Base-by-base conservation (phyloP, 1,140 invertebrate species). In the Atta colombica region DNA sequence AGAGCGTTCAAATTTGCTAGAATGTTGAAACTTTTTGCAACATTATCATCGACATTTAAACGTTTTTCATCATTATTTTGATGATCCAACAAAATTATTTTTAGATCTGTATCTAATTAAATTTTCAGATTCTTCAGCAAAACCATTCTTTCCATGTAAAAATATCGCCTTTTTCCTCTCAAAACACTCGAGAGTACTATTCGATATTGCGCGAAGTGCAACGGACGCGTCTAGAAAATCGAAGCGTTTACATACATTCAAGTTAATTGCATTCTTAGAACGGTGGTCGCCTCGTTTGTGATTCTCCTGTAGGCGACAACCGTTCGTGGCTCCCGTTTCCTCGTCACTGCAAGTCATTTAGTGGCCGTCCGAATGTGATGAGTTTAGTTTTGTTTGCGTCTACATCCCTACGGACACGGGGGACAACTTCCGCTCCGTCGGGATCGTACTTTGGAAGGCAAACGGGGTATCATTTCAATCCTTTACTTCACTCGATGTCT, bases 391-490 rank as follows among this genome's bases (percentile, higher is more conserved):
- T 71, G 78, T 72, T 78, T 18, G 31, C 78, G 35, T 49, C 61
- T 39, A 28, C 68, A 75, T 75, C 69, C 65, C 69, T 12, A 53
- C 49, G 55, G 69, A 25, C 14, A 25, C 14, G 80, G 55, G 39
- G 39, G 25, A 31, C 58, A 84, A 84, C 80, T 84, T 84, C n/a
- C 39, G 39, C 14, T 31, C 69, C 39, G 45, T 7, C 80, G 55
- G 80, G 80, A 75, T 61, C 55, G 39, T 10, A 75, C 72, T 39
- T 60, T 5, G 49, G 66, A 71, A 58, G 65, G 28, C 53, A 60
- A 60, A 74, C 55, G 53, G 55, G 53, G 68, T 55, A 75, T 84
- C 61, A 74, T 75, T 61, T 74, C 68, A 61, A 82, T 82, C 80
- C 66, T 45, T 68, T 39, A 31, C 55, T 14, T 21, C 35, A 25